A percentile compares a stretch with the other conserved stretches of the same genome.
phyloP scores from a whole-genome alignment of 2,797 vertebrate genomes.

The Gymnopithys bicolor region DNA sequence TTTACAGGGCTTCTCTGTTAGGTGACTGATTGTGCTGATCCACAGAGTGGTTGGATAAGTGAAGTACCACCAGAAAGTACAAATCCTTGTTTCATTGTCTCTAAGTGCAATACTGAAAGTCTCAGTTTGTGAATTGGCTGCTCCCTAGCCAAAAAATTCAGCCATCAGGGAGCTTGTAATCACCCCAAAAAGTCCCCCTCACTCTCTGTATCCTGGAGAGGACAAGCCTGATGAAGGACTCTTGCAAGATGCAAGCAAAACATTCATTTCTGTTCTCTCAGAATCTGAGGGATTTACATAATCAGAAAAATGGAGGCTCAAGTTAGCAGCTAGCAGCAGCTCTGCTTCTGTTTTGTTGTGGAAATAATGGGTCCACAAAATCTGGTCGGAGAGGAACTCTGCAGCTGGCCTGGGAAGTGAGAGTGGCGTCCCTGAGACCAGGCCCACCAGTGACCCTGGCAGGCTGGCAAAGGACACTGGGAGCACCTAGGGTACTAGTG shows the following conservation, averaged over 20 bases:
- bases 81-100: background rate
- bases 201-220: background rate
- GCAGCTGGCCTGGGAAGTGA: background rate
- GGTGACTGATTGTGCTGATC: background rate
- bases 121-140: background rate
- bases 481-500: background rate
- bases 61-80: background rate
- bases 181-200: background rate
- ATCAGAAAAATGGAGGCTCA: background rate
- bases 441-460: background rate
- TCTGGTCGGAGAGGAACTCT: background rate
- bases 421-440: background rate
- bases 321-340: background rate
- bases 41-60: background rate
- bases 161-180: background rate
- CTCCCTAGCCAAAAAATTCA: background rate
- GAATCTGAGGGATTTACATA: background rate
- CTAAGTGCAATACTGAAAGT: background rate
- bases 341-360: background rate
- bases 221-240: background rate
- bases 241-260: background rate
- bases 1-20: background rate
- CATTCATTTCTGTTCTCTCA: accelerated
- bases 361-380: background rate
- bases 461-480: background rate